Evolutionary conservation across 23 tunicate genomes (phyloP).

Genomic region (Trididemnum nubilum): DNA sequence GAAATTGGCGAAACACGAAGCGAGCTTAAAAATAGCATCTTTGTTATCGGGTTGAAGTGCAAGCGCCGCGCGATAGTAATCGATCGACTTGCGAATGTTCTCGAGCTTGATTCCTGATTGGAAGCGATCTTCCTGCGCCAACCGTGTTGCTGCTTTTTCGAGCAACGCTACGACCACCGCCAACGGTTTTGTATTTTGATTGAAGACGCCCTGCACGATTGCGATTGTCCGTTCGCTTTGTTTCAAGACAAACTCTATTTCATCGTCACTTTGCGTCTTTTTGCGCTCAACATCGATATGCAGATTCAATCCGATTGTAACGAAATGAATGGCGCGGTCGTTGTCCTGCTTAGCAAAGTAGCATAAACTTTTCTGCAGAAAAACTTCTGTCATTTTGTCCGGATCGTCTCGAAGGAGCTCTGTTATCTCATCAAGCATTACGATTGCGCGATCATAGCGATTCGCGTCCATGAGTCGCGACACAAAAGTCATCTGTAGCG

Average conservation of each 20-base stretch:
- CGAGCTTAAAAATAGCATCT: conserved; percentile 57
- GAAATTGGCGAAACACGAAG: conserved; percentile 50
- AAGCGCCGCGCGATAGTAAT: conserved; percentile 68
- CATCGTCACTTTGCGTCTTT: conserved; percentile 18
- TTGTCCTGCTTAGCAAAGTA: conserved; percentile 48
- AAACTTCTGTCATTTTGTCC: conserved; percentile 48
- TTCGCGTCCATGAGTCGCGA: conserved; percentile 50
- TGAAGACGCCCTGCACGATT: conserved; percentile 54
- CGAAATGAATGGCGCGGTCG: conserved; percentile 53
- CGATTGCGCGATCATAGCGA: conserved; percentile 55
- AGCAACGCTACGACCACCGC: conserved; percentile 36
- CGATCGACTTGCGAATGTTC: conserved; percentile 51
- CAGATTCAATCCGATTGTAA: conserved; percentile 58
- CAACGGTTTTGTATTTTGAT: conserved; percentile 30
- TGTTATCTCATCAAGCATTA: conserved; percentile 52
- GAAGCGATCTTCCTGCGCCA: conserved; percentile 45
- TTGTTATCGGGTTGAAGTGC: conserved; percentile 54
- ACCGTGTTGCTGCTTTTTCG: conserved; percentile 56
- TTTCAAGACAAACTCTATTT: conserved; percentile 23
- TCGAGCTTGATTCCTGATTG: conserved; percentile 51
- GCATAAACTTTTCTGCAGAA: conserved; percentile 45
- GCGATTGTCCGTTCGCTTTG: conserved; percentile 24
- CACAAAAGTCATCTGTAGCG: conserved; percentile 78
- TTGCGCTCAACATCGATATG: conserved; percentile 14
- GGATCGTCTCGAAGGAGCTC: conserved; percentile 37